Base-by-base conservation (phyloP, 2,888 invertebrate genomes). In the Rugalucina vietnamica region DNA sequence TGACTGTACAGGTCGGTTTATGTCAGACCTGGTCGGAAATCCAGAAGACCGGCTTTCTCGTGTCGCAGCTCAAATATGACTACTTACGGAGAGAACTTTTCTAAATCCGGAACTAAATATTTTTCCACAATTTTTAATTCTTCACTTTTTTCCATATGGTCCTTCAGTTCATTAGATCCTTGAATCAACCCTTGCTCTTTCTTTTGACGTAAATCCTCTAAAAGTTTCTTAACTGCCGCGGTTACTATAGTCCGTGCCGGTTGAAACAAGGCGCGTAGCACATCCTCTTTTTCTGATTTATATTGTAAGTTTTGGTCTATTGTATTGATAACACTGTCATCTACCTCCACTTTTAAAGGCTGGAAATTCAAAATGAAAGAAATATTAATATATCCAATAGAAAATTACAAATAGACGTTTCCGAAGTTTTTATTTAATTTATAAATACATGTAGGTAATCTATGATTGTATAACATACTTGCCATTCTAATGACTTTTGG, bases 281-380 rank as follows among this genome's bases (percentile, higher is more conserved):
- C 96, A 94, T 98, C 98, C 93, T 98, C 98, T 93, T 98, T 98
- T 92, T 98, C 98, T 90, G 96, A 96, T 94, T 98, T 98, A 91
- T 97, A 97, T 83, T 97, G 96, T 92, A 99, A 96, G 39, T 97
- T 97, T 91, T 97, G 97, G 94, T 98, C 95, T n/a, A 94, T 93
- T 71, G 87, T 87, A 8, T 87, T 76, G 36, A 93, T 84, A n/a
- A 93, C 96, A 91, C 97, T 97, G 94, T 98, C 98, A 92, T 98
- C 97, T 34, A 98, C 97, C 87, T 96, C 96, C 86, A 98, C 95
- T 93, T 97, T 96, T 92, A 98, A 95, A 74, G 97, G 97, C 98
- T 98, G 95, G 24, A 95, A 95, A 93, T 39, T 50, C 81, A 76
- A 79, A 81, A 0, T 36, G 8, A 8, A 24, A 24, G 50, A 18